Percentiles rank a stretch among this genome's conserved stretches.
Conservation (phyloP, 2,888 invertebrate genomes). For the Rotaria sp. region DNA sequence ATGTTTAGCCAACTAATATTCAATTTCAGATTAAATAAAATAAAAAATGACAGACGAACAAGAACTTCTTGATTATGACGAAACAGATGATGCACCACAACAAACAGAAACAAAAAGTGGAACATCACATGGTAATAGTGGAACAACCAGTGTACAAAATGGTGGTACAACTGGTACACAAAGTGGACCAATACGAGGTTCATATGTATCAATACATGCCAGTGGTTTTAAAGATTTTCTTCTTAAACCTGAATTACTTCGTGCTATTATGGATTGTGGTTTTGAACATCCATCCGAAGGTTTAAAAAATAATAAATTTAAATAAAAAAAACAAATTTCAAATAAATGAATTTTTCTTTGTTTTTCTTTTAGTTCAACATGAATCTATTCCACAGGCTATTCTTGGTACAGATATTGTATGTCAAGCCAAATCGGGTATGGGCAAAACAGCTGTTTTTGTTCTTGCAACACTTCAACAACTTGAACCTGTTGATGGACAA, state of each 20-base stretch:
- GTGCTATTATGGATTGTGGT: constrained; percentile 96
- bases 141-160: constrained; percentile 58
- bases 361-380: constrained; percentile 70
- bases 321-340: background rate
- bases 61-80: constrained; percentile 95
- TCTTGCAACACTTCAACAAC: constrained; percentile 89
- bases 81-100: constrained; percentile 67
- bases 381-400: constrained; percentile 96
- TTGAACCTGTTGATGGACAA: constrained; percentile 89
- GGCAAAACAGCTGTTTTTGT: constrained; percentile 99
- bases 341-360: background rate
- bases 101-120: constrained; percentile 60
- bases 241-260: constrained; percentile 78
- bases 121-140: constrained; percentile 87
- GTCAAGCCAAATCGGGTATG: constrained; percentile 99
- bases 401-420: constrained; percentile 95
- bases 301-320: background rate
- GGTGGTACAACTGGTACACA: constrained; percentile 63
- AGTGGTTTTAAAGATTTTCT: constrained; percentile 96
- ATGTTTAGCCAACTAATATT: no score
- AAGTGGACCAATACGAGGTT: constrained; percentile 51
- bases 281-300: constrained; percentile 95
- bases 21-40: background rate
- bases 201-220: constrained; percentile 86
- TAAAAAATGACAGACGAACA: constrained; percentile 46